phyloP scores from a whole-genome alignment of 2,113 vertebrate genomes.

The Cyprinodon brontotheroides region DNA sequence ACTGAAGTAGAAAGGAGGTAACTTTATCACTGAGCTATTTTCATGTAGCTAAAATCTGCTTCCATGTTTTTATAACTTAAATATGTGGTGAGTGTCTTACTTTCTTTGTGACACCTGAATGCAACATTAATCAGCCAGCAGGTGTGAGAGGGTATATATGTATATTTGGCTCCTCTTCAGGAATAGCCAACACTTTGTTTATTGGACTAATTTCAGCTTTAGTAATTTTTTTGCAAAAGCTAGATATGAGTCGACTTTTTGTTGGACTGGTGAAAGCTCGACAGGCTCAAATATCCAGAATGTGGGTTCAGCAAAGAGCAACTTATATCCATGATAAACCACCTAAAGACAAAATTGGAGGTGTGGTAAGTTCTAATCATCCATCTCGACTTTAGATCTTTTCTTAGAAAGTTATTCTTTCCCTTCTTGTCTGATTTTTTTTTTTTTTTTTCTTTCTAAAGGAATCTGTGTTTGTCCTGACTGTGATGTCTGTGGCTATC shows the following conservation, averaged over 20 bases:
- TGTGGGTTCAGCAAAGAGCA: constrained; percentile 30
- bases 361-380: constrained; percentile 20
- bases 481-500: constrained; percentile 14
- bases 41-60: neutral
- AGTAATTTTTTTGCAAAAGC: neutral
- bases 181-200: neutral
- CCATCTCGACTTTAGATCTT: neutral
- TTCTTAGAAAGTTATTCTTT: neutral
- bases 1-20: neutral
- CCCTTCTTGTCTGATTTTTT: neutral
- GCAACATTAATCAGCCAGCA: neutral
- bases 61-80: neutral
- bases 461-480: constrained; percentile 50
- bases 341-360: constrained; percentile 27
- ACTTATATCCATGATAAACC: constrained; percentile 19
- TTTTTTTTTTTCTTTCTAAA: constrained; percentile 6
- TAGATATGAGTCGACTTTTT: constrained; percentile 22
- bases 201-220: neutral
- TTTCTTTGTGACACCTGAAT: neutral
- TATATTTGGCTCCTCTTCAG: neutral
- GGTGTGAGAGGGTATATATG: neutral
- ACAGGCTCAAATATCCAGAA: neutral
- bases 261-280: neutral
- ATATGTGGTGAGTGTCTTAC: neutral
- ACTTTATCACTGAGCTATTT: neutral